These are phyloP conservation scores for Danio choprae DNA, from an alignment of 2,797 vertebrate species.

Conservation along the genomic window DNA sequence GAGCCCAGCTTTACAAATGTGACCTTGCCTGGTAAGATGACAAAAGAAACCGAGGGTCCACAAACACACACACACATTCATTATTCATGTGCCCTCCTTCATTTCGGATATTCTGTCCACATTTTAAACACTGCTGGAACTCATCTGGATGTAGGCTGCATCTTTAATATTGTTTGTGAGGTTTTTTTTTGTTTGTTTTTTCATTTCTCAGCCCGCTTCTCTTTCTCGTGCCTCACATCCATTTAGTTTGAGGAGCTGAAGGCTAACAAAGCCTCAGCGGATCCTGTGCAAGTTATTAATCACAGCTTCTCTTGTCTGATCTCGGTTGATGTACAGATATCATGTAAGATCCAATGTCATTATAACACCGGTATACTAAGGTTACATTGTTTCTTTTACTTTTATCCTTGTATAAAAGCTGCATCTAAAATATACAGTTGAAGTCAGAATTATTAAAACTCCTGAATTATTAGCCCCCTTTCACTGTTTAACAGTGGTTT, in stretches of 20 bases:
- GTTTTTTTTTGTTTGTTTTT: slow-evolving; percentile 47
- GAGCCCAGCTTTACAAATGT: slow-evolving; percentile 60
- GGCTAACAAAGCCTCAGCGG: background rate
- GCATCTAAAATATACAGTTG: background rate
- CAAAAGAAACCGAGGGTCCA: slow-evolving; percentile 53
- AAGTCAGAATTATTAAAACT: too few relatives aligned
- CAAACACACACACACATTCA: slow-evolving; percentile 53
- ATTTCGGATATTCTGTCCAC: slow-evolving; percentile 63
- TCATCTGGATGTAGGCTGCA: slow-evolving; percentile 66
- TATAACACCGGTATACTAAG: too few relatives aligned
- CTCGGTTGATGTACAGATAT: background rate
- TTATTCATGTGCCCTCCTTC: slow-evolving; percentile 64
- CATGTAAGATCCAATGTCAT: background rate
- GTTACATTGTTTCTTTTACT: background rate
- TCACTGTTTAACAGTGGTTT: too few relatives aligned
- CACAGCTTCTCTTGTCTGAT: background rate
- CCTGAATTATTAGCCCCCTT: too few relatives aligned
- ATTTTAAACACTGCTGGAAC: slow-evolving; percentile 65
- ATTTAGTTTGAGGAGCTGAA: background rate
- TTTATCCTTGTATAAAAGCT: background rate
- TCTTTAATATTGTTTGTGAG: slow-evolving; percentile 60
- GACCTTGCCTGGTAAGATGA: slow-evolving; percentile 67
- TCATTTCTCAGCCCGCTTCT: slow-evolving; percentile 13
- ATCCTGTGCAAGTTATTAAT: background rate
- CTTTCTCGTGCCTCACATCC: slow-evolving; percentile 13